Conservation (phyloP, 2,888 invertebrate genomes). For the Melolontha melolontha region DNA sequence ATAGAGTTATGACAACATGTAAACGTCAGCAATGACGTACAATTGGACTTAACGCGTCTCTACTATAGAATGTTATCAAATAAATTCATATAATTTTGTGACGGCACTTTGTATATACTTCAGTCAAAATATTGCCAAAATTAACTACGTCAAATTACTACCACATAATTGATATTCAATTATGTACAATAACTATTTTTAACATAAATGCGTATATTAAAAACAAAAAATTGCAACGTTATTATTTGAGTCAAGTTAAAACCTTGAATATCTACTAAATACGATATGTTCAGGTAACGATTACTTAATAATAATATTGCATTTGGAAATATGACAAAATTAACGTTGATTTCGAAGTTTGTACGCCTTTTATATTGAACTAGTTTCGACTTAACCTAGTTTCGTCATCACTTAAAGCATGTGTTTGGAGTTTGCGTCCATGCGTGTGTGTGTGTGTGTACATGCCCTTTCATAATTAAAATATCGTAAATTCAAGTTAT, state of each 20-base stretch:
- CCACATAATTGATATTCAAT: too few species aligned
- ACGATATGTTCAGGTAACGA: not conserved
- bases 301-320: constrained; percentile 6
- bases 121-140: too few species aligned
- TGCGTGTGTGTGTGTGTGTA: not conserved
- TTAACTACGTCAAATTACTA: too few species aligned
- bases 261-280: constrained; percentile 8
- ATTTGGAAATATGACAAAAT: constrained; percentile 16
- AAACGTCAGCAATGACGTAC: too few species aligned
- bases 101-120: too few species aligned
- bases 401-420: not conserved
- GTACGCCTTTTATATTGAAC: constrained; percentile 6
- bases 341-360: not conserved
- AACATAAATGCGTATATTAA: not conserved
- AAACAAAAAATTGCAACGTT: constrained; percentile 3
- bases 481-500: not conserved
- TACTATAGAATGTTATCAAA: too few species aligned
- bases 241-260: not conserved
- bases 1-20: too few species aligned
- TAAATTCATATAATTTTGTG: too few species aligned
- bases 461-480: not conserved
- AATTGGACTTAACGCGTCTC: too few species aligned
- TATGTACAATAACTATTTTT: not conserved
- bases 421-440: not conserved
- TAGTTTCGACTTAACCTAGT: constrained; percentile 11